These are phyloP conservation scores for Plecturocebus donacophilus DNA, from an alignment of 2,113 vertebrate species.

Conservation along the genomic window DNA sequence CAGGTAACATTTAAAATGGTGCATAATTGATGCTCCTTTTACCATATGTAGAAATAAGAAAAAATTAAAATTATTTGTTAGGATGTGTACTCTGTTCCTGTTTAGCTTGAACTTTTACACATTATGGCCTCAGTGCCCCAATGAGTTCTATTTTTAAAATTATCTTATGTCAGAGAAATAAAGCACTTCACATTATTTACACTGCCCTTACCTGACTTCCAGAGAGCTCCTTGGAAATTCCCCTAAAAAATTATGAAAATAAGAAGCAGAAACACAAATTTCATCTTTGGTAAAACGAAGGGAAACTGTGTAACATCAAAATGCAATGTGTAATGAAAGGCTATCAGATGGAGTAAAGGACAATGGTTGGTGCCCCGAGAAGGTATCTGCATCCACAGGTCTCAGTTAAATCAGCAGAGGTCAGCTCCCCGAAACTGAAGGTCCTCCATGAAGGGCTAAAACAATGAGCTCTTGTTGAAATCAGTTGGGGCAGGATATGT, in stretches of 20 bases:
- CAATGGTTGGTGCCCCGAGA: neutral
- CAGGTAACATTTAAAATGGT: neutral
- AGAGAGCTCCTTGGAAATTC: neutral
- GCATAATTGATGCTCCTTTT: neutral
- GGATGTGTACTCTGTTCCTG: neutral
- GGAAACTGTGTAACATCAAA: neutral
- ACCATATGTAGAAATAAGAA: neutral
- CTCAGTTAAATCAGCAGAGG: neutral
- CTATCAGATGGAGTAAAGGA: neutral
- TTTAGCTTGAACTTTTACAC: neutral
- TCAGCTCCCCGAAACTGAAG: too few species aligned
- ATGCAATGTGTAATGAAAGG: neutral
- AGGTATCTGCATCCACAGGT: too few species aligned
- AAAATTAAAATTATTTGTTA: neutral
- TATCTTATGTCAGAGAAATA: neutral
- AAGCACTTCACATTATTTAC: neutral
- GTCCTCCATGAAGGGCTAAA: neutral
- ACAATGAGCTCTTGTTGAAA: neutral
- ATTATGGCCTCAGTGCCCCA: neutral
- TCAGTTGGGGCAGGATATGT: too few species aligned
- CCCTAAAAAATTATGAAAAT: too few species aligned
- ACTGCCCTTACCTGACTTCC: neutral
- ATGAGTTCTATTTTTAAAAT: too few species aligned
- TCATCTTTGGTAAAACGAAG: neutral
- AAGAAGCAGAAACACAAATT: neutral